phyloP scores from a whole-genome alignment of 2,888 invertebrate species.

The Rotaria macrura region DNA sequence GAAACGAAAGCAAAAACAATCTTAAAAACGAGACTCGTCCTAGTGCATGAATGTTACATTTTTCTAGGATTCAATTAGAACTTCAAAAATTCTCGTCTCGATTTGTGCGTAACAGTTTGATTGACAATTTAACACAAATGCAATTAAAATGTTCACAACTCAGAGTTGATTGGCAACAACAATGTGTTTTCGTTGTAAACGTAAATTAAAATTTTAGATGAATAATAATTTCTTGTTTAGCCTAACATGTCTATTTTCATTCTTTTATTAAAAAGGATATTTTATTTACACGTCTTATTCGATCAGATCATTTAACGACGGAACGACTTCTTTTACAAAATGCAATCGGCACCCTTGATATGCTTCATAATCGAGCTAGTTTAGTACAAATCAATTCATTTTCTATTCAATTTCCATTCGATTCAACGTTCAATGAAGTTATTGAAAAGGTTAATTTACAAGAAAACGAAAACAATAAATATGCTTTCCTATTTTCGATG shows the following conservation, averaged over 20 bases:
- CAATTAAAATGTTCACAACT: not conserved
- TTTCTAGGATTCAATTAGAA: not conserved
- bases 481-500: too few relatives aligned
- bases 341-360: not conserved
- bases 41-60: too few relatives aligned
- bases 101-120: not conserved
- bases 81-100: not conserved
- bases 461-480: too few relatives aligned
- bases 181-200: not conserved
- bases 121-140: not conserved
- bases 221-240: not conserved
- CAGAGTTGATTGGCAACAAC: not conserved
- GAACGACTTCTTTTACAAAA: not conserved
- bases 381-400: not conserved
- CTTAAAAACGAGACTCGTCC: too few relatives aligned
- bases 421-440: constrained; percentile 6
- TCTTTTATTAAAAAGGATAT: not conserved
- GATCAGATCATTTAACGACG: not conserved
- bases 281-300: not conserved
- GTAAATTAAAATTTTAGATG: not conserved
- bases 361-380: not conserved
- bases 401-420: constrained; percentile 17
- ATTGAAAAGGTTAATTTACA: not conserved
- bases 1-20: too few relatives aligned
- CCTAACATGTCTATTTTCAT: too few relatives aligned